phyloP scores from a whole-genome alignment of 1,140 invertebrate species.

The Argopecten irradians region DNA sequence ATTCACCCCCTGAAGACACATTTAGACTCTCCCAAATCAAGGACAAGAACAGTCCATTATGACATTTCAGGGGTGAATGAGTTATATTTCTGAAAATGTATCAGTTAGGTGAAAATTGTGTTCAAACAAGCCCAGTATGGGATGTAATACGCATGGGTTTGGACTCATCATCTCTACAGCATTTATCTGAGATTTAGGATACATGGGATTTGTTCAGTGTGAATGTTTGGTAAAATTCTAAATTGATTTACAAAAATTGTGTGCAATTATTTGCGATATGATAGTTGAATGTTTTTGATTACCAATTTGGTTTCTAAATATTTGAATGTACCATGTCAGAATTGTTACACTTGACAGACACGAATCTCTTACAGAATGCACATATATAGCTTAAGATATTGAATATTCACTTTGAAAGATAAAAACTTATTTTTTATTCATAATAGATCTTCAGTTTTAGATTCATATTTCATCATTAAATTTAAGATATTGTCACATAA shows the following conservation, averaged over 20 bases:
- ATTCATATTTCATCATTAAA: neutral
- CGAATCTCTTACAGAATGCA: neutral
- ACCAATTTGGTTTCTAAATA: neutral
- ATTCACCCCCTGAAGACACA: no score
- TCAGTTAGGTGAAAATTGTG: neutral
- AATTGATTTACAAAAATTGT: neutral
- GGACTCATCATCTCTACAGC: neutral
- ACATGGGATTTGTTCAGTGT: neutral
- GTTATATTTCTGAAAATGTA: neutral
- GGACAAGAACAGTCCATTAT: no score
- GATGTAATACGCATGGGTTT: neutral
- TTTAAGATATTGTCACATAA: neutral
- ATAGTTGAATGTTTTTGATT: neutral
- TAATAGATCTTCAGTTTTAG: neutral
- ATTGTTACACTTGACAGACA: neutral
- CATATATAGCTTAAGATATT: neutral
- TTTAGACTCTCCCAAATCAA: no score
- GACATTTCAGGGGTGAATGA: neutral
- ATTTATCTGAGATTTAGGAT: neutral
- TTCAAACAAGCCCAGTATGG: neutral
- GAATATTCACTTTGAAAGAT: neutral
- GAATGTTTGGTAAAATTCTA: neutral
- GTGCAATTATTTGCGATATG: neutral
- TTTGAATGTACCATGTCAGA: neutral
- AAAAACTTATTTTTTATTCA: neutral